Base-by-base conservation (phyloP, 1,140 invertebrate genomes). In the Physella acuta region DNA sequence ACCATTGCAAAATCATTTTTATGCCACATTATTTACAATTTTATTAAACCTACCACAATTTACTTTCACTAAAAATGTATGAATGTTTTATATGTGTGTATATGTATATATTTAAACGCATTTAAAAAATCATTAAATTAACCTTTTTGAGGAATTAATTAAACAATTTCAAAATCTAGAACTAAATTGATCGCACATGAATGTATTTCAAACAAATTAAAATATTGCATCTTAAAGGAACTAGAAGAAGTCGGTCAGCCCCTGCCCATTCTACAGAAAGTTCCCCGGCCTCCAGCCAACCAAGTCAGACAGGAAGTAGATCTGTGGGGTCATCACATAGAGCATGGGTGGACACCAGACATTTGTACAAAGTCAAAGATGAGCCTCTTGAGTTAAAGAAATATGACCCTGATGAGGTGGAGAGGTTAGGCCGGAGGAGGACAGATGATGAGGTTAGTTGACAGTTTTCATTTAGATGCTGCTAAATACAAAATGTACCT, bases 361-460 rank as follows among this genome's bases (percentile, higher is more conserved):
- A 79, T 26, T 59, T 75, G 28, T 68, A 74, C 59, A 74, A 76
- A 63, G 73, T 74, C 14, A 78, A 78, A 69, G 81, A 83, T 4
- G 80, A 82, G 66, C 78, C 81, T 59, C 62, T 83, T 53, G 81
- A 85, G 55, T 74, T 85, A 1, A 78, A 82, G 59, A 70, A 82
- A 26, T 89, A 88, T 79, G 87, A 87, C 82, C 81, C 79, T 75
- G 86, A 87, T 78, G 87, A 88, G 81, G 86, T 88, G 72, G 87
- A 87, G 80, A 85, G 85, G 71, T 76, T 89, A 80, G 87, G 87
- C 73, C 83, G 83, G 73, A 81, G 86, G 74, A 84, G 87, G 79
- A 84, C 79, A 73, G 85, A 87, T 61, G 82, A 83, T 55, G 74
- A 76, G 75, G 70, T 72, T 51, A 66, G 52, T 52, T n/a, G n/a